These are phyloP conservation scores for Chymomyza fuscimana DNA, from an alignment of 2,888 invertebrate genomes.

Conservation along the genomic window DNA sequence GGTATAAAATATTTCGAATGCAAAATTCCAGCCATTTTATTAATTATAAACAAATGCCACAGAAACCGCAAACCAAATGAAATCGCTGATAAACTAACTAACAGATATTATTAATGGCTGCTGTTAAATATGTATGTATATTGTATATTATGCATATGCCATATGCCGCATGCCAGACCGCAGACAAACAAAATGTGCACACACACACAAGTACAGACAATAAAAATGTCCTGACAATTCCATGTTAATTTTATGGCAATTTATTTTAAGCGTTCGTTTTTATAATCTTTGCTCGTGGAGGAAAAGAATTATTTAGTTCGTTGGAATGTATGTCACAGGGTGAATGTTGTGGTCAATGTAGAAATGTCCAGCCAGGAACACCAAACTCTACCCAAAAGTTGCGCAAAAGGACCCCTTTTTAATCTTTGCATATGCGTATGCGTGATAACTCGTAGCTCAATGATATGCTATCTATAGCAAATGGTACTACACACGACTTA, in stretches of 20 bases:
- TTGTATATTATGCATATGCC: not conserved
- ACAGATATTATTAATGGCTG: slow-evolving; percentile 60
- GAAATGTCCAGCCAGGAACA: too few species aligned
- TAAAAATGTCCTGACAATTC: slow-evolving; percentile 47
- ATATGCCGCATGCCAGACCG: not conserved
- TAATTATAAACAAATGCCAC: slow-evolving; percentile 28
- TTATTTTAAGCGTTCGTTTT: slow-evolving; percentile 22
- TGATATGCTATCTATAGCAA: too few species aligned
- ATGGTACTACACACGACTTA: too few species aligned
- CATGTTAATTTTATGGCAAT: slow-evolving; percentile 37
- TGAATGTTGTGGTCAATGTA: too few species aligned
- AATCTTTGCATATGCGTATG: too few species aligned
- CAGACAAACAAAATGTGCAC: slow-evolving; percentile 15
- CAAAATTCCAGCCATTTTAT: slow-evolving; percentile 22
- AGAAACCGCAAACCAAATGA: slow-evolving; percentile 40
- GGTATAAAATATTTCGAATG: not conserved
- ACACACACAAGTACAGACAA: slow-evolving; percentile 8
- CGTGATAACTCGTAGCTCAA: too few species aligned
- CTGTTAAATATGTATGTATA: slow-evolving; percentile 30
- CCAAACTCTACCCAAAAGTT: too few species aligned
- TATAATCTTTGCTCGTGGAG: too few species aligned
- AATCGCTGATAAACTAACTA: slow-evolving; percentile 62
- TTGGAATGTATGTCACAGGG: too few species aligned
- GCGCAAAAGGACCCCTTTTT: too few species aligned
- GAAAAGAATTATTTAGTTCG: too few species aligned